These are phyloP conservation scores for Nesoenas mayeri DNA, from an alignment of 2,113 vertebrate species.

Conservation along the genomic window DNA sequence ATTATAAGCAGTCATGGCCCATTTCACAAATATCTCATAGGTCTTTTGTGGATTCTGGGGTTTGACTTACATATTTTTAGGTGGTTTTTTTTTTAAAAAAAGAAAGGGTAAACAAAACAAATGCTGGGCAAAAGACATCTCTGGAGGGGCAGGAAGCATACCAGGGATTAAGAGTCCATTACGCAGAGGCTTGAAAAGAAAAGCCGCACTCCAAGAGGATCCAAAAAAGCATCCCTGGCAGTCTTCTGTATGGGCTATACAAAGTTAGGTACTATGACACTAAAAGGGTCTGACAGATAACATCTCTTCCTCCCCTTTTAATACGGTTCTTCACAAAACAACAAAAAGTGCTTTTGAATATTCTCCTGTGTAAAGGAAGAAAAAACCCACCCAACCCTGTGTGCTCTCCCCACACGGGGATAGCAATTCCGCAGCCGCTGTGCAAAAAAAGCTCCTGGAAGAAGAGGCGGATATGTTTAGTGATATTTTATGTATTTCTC, in stretches of 20 bases:
- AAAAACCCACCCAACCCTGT: neutral
- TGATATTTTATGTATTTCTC: neutral
- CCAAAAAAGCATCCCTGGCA: constrained; percentile 66
- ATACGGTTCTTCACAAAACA: constrained; percentile 58
- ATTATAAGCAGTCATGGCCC: constrained; percentile 66
- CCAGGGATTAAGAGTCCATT: constrained; percentile 65
- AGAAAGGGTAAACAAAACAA: constrained; percentile 24
- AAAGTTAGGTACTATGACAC: constrained; percentile 67
- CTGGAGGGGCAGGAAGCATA: constrained; percentile 44
- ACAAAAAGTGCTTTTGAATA: constrained; percentile 67
- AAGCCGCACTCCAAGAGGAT: constrained; percentile 60
- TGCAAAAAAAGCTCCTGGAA: neutral
- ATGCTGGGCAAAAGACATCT: constrained; percentile 46
- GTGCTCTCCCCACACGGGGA: neutral
- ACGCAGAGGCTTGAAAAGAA: constrained; percentile 60
- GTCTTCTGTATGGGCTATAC: constrained; percentile 56
- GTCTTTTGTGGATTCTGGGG: neutral
- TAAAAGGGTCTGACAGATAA: constrained; percentile 72
- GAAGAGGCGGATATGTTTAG: neutral
- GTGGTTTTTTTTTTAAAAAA: neutral
- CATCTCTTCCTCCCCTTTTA: constrained; percentile 68
- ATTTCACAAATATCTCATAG: constrained; percentile 60
- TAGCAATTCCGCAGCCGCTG: neutral
- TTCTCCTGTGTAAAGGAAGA: neutral
- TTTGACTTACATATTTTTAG: neutral